These are phyloP conservation scores for Leptodactylus fallax DNA, from an alignment of 2,797 vertebrate species.

Conservation along the genomic window DNA sequence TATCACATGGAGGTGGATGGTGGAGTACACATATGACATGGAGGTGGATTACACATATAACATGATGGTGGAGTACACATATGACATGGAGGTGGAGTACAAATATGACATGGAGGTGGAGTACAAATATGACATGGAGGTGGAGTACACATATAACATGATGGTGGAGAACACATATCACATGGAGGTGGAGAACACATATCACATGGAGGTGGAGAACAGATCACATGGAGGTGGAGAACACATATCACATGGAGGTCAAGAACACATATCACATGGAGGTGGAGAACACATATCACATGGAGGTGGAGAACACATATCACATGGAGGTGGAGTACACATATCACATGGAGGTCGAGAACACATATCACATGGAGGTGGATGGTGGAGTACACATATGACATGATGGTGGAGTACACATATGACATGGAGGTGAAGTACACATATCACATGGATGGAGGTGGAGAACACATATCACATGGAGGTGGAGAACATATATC, in stretches of 20 bases:
- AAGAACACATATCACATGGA: too few relatives aligned
- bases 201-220: neutral
- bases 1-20: too few relatives aligned
- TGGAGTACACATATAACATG: neutral
- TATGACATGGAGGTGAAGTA: too few relatives aligned
- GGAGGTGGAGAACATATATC: too few relatives aligned
- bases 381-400: neutral
- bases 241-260: too few relatives aligned
- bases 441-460: too few relatives aligned
- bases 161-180: neutral
- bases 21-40: too few relatives aligned
- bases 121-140: too few relatives aligned
- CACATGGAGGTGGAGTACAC: neutral
- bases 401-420: too few relatives aligned
- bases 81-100: neutral
- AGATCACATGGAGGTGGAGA: neutral
- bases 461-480: too few relatives aligned
- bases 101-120: neutral
- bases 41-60: neutral
- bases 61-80: neutral
- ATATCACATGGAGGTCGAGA: neutral
- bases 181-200: neutral
- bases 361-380: neutral
- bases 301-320: too few relatives aligned
- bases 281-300: too few relatives aligned